Evolutionary conservation across 1,140 invertebrate genomes (phyloP), one percentile per base, ranked within the genome.

Genomic region (Meloidogyne exigua): DNA sequence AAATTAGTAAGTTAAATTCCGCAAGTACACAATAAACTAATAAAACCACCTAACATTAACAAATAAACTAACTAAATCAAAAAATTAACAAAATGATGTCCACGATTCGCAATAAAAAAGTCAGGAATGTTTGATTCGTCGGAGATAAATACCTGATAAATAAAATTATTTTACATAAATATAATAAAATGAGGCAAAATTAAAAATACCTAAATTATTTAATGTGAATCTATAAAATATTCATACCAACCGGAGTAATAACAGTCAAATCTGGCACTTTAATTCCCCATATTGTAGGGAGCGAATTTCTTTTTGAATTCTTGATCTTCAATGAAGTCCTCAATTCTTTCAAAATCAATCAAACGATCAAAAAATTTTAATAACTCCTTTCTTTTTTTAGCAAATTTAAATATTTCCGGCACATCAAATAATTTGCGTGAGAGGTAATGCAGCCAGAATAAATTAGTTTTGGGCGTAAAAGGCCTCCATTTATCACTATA

Each of bases 251-350:
- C 1, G 97, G 97, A 0, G 96, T 99, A 26, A 99, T 99, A 25
- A 99, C 95, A 7, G 97, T 99, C 2, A 99, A 90, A 89, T 99
- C 96, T 0, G 97, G 97, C 25, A 99, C n/a, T n/a, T n/a, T n/a
- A n/a, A n/a, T n/a, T n/a, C n/a, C n/a, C n/a, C n/a, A n/a, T n/a
- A n/a, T n/a, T n/a, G n/a, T 44, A 44, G 13, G 2, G 7, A 44
- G 11, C 7, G 13, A 44, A 44, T 44, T 13, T 44, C 13, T 44
- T 44, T 44, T 15, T 44, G 13, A 44, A 2, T 44, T 44, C 11
- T 44, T 44, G 11, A 12, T 44, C 13, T 13, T 44, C 9, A 2
- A 44, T 13, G 13, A 44, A 44, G 2, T 44, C 42, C 13, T 10
- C 2, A 44, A 12, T 44, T 11, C 11, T 44, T 12, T 44, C 39